phyloP scores from a whole-genome alignment of 2,113 vertebrate genomes.

The Microcebus lehilahytsara region DNA sequence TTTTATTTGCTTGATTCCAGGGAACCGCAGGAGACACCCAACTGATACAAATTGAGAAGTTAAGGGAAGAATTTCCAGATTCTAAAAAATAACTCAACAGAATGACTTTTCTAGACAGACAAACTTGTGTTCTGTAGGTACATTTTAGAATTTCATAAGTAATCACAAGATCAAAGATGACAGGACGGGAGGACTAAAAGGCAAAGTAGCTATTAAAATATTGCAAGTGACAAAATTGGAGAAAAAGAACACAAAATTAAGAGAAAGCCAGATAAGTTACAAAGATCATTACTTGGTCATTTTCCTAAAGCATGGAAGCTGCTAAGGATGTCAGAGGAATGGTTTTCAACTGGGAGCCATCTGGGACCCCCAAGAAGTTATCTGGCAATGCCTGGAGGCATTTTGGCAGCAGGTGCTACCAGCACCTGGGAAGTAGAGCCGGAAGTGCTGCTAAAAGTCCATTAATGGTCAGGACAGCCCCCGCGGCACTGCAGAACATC shows the following conservation, averaged over 20 bases:
- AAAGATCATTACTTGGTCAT: not conserved
- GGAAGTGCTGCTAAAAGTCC: not conserved
- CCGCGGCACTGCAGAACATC: not conserved
- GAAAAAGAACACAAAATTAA: not conserved
- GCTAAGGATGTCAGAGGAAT: not conserved
- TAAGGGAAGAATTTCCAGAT: not conserved
- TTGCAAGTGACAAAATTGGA: not conserved
- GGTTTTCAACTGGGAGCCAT: not conserved
- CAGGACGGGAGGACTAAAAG: not conserved
- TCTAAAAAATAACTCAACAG: constrained; percentile 16
- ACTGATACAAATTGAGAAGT: constrained; percentile 17
- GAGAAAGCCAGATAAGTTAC: not conserved
- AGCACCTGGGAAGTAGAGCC: not conserved
- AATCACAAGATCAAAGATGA: not conserved
- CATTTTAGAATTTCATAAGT: constrained; percentile 10
- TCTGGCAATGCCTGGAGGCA: not conserved
- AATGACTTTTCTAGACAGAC: not conserved
- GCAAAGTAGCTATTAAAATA: not conserved
- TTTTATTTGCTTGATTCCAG: not conserved
- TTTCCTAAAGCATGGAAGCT: not conserved
- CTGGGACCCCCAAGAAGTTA: not conserved
- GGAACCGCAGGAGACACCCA: not conserved
- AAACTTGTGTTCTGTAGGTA: not conserved
- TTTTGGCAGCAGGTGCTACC: not conserved
- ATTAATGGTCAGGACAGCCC: not conserved